These are phyloP conservation scores for Phataginus tetradactyla DNA, from an alignment of 2,797 vertebrate genomes.

Conservation along the genomic window DNA sequence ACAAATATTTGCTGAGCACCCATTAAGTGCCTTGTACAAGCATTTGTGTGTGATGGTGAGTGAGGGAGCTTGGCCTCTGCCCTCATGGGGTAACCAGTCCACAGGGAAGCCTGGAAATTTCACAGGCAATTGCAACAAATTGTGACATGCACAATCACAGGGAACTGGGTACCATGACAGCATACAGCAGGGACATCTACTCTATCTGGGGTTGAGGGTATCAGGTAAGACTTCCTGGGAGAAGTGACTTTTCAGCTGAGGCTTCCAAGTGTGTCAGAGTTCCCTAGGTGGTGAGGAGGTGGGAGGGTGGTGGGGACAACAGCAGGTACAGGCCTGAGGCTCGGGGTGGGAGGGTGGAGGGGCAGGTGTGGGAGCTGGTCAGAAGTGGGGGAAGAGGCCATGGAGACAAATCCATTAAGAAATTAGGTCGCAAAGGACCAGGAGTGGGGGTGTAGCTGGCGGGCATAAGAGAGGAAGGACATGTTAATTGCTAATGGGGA, in stretches of 20 bases:
- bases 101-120: not conserved
- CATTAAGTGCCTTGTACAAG: not conserved
- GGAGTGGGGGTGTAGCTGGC: not conserved
- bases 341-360: no score
- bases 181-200: not conserved
- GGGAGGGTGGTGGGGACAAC: not conserved
- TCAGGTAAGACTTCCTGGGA: not conserved
- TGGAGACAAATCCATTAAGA: not conserved
- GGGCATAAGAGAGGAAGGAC: not conserved
- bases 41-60: not conserved
- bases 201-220: not conserved
- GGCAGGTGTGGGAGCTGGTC: not conserved
- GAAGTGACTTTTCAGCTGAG: not conserved
- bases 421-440: not conserved
- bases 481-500: not conserved
- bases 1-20: not conserved
- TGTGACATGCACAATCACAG: not conserved
- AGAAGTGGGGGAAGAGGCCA: not conserved
- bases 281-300: not conserved
- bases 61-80: not conserved
- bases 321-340: not conserved
- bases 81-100: not conserved
- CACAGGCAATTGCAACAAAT: not conserved
- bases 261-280: not conserved
- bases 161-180: not conserved